Evolutionary conservation across 1,140 invertebrate species (phyloP).

Genomic region (Heliothis virescens): DNA sequence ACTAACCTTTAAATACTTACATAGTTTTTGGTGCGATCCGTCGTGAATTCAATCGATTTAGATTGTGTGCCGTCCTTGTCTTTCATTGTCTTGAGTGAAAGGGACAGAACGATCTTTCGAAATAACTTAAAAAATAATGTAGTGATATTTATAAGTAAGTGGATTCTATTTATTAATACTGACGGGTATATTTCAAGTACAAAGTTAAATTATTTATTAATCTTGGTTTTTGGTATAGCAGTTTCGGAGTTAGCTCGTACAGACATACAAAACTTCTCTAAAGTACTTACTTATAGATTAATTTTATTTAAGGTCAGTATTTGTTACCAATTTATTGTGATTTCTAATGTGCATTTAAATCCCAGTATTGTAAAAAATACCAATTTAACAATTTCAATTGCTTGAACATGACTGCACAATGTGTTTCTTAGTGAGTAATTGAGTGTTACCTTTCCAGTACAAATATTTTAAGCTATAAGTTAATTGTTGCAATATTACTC

Average conservation of each 20-base stretch:
- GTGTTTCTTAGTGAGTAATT: no score
- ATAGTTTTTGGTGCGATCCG: slow-evolving; percentile 20
- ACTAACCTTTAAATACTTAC: neutral
- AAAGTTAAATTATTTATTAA: neutral
- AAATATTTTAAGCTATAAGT: no score
- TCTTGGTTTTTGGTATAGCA: neutral
- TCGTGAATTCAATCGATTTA: slow-evolving; percentile 11
- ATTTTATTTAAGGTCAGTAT: no score
- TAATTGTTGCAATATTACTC: no score
- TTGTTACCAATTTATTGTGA: no score
- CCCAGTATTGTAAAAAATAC: slow-evolving; percentile 12
- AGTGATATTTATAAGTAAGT: slow-evolving; percentile 9
- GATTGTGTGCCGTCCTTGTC: slow-evolving; percentile 34
- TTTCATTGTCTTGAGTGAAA: neutral
- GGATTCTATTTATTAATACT: slow-evolving; percentile 28
- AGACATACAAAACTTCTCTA: no score
- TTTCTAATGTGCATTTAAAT: slow-evolving; percentile 22
- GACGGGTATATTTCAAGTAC: neutral
- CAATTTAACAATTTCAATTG: no score
- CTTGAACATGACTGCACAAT: no score
- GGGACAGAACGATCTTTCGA: slow-evolving; percentile 23
- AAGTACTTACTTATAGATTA: no score
- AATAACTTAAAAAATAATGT: neutral
- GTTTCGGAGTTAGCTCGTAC: neutral
- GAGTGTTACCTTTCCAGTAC: no score